Conservation (phyloP, 1,140 invertebrate genomes). For the Hycleus cichorii region DNA sequence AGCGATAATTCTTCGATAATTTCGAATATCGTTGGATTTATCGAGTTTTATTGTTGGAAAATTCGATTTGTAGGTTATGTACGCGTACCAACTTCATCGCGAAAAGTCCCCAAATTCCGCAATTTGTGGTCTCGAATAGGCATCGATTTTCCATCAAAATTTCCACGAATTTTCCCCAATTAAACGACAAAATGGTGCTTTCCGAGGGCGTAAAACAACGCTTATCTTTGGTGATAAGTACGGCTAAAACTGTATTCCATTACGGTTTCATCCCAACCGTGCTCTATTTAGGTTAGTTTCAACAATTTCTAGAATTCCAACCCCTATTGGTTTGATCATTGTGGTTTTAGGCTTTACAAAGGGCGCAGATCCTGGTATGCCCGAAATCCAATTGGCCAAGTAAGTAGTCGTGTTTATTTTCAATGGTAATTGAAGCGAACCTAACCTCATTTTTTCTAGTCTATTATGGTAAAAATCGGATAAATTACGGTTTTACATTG, state of each 20-base stretch:
- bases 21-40: no score
- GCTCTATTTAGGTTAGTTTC: conserved; percentile 57
- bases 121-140: no score
- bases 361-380: conserved; percentile 57
- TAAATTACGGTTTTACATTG: neutral
- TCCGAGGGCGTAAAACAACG: conserved; percentile 50
- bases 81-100: no score
- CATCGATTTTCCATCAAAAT: no score
- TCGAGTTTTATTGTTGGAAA: no score
- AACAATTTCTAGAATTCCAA: conserved; percentile 10
- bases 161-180: no score
- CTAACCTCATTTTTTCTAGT: conserved; percentile 19
- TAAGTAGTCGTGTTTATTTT: conserved; percentile 34
- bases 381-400: conserved; percentile 48
- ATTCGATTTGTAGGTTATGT: no score
- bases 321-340: conserved; percentile 12
- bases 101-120: no score
- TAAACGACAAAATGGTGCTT: conserved; percentile 25
- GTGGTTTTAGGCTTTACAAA: conserved; percentile 49
- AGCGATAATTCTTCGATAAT: no score
- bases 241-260: conserved; percentile 55
- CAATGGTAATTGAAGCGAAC: neutral
- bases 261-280: conserved; percentile 63
- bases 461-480: conserved; percentile 21
- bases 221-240: conserved; percentile 49